Evolutionary conservation across 2,888 invertebrate species (phyloP), one percentile per base, ranked within the genome.

Genomic region (Trichopria drosophilae): DNA sequence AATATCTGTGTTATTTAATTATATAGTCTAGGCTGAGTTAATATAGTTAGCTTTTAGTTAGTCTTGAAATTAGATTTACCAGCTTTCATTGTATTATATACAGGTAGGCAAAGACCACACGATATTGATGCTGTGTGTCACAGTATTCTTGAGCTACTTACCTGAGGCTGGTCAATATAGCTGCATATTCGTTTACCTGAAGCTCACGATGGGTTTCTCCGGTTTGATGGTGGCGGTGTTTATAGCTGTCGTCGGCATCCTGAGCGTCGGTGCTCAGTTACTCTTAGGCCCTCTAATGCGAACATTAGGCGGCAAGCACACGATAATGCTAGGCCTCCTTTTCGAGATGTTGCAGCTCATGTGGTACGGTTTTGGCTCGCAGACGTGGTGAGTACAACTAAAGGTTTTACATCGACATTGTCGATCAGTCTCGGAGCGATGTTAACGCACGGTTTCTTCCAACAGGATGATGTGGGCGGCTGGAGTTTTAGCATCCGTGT

Each of bases 81-180:
- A n/a, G n/a, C n/a, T n/a, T n/a, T n/a, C n/a, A n/a, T n/a, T n/a
- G n/a, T n/a, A n/a, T n/a, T n/a, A n/a, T n/a, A n/a, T 59, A 39
- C 52, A 92, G 80, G 93, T 97, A 57, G 93, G 96, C 60, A 89
- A 91, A 63, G 97, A 98, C 77, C 88, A 92, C 67, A 94, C 96
- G 59, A 94, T 99, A 70, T 81, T 98, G 67, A 90, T 98, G 85
- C 84, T 99, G 68, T 97, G 98, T 78, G 88, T 96, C 62, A 92
- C 98, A 39, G 98, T 99, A 69, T 93, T 99, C 76, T 83, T 99
- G 50, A 97, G 97, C 16, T 99, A 99, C 79, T 81, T 99, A 65
- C 98, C 99, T 2, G 99, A 99, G 79, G 92, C 92, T 29, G 98
- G 98, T 62, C 96, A 99, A 80, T 99, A 99, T 79, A 98, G 98